Evolutionary conservation across 1,140 invertebrate genomes (phyloP).

Genomic region (Drosophila obscura): DNA sequence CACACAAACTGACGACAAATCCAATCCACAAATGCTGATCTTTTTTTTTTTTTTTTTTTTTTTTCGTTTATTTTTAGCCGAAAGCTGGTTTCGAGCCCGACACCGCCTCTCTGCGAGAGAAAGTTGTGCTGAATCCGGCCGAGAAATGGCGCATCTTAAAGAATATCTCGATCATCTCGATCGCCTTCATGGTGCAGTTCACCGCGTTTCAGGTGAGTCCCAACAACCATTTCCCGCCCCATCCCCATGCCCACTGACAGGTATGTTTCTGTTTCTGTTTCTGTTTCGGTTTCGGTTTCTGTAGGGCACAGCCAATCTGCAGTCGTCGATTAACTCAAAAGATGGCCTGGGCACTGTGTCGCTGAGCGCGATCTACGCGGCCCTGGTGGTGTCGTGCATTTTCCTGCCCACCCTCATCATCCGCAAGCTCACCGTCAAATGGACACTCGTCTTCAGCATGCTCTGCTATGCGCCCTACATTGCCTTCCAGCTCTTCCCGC

Average conservation of each 20-base stretch:
- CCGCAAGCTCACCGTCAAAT: constrained; percentile 95
- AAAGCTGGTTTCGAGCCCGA: constrained; percentile 83
- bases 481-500: constrained; percentile 95
- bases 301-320: constrained; percentile 94
- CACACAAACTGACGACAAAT: constrained; percentile 9
- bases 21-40: constrained; percentile 21
- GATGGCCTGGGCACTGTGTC: constrained; percentile 93
- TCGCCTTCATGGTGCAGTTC: constrained; percentile 96
- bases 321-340: constrained; percentile 93
- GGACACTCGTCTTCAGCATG: constrained; percentile 96
- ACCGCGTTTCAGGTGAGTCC: constrained; percentile 90
- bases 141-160: constrained; percentile 95
- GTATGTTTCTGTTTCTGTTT: constrained; percentile 10
- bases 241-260: too few species aligned
- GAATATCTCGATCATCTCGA: constrained; percentile 93
- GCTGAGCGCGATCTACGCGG: constrained; percentile 93
- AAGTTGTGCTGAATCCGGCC: constrained; percentile 89
- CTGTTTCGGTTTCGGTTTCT: not conserved
- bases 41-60: constrained; percentile 21
- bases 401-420: constrained; percentile 96
- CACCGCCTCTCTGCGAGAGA: constrained; percentile 85
- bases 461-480: constrained; percentile 97
- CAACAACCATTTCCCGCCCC: not conserved
- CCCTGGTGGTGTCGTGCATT: constrained; percentile 95
- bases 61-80: constrained; percentile 74